Conservation (phyloP, 2,888 invertebrate genomes). For the Eupithecia subfuscata region DNA sequence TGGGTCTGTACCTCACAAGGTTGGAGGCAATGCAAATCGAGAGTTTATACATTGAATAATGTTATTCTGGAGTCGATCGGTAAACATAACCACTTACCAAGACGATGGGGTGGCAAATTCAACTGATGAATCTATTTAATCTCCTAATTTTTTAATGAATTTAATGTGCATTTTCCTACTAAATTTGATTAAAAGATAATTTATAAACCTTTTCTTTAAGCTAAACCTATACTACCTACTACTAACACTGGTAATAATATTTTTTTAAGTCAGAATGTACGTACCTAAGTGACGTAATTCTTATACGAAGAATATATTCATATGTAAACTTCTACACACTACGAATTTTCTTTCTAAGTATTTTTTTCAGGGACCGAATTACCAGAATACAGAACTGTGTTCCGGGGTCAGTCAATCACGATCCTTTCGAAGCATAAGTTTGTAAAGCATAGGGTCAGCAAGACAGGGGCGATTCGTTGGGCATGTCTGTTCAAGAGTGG, state of each 20-base stretch:
- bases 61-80: not conserved
- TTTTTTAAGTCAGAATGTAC: not conserved
- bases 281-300: too few species aligned
- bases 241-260: not conserved
- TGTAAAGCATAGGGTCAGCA: slow-evolving; percentile 13
- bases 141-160: not conserved
- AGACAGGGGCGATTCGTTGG: slow-evolving; percentile 8
- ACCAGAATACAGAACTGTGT: slow-evolving; percentile 13
- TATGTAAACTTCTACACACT: not conserved
- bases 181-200: not conserved
- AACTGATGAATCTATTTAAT: not conserved
- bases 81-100: slow-evolving; percentile 6
- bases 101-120: not conserved
- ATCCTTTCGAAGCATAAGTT: slow-evolving; percentile 15
- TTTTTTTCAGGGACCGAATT: not conserved
- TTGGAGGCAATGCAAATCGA: not conserved
- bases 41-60: not conserved
- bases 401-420: slow-evolving; percentile 8
- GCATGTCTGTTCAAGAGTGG: slow-evolving; percentile 11
- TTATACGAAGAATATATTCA: not conserved
- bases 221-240: too few species aligned
- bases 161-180: not conserved
- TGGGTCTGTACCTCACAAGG: slow-evolving; percentile 5
- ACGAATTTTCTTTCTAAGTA: not conserved
- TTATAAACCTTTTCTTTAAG: not conserved